Base-by-base conservation (phyloP, 2,113 vertebrate genomes). In the Brienomyrus brachyistius region DNA sequence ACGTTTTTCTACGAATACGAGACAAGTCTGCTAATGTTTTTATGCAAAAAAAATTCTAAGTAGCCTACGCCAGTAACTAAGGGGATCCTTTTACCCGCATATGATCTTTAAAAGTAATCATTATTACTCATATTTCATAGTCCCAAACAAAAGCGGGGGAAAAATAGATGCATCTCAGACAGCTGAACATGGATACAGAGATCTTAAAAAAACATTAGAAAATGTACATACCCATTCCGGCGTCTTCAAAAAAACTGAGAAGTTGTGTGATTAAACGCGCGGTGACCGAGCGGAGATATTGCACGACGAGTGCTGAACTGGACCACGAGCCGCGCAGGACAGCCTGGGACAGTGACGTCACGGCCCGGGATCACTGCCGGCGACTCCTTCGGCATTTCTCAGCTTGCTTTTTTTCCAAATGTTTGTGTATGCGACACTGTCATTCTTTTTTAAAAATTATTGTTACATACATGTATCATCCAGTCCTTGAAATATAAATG, bases 261-360 rank as follows among this genome's bases (percentile, higher is more conserved):
- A 40, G 40, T 40, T 40, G 40, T 40, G 40, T 40, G 40, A 40
- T 40, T 40, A 40, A 40, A 40, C 40, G 40, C 40, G 40, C 40
- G 40, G 40, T 40, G 40, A 27, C 45, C 23, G 48, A 48, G 48
- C 2, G 45, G 48, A 27, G 48, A 86, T 50, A 48, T 17, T 27
- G 83, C 83, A 86, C 83, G n/a, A 6, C 48, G 83, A 48, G 83
- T 23, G 83, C n/a, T 31, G 21, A n/a, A 27, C 43, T 50, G 83
- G 23, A 50, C 83, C 21, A 48, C 83, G 43, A 86, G 19, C n/a
- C 83, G 43, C 10, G 23, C 9, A 23, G 83, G 27, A 70, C 62
- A 31, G 48, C 45, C 83, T n/a, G 83, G 83, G 83, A 2, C 48
- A 19, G 83, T 86, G 83, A 86, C 83, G 48, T 86, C 83, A 86